phyloP scores from a whole-genome alignment of 2,113 vertebrate genomes.

The Passer montanus region DNA sequence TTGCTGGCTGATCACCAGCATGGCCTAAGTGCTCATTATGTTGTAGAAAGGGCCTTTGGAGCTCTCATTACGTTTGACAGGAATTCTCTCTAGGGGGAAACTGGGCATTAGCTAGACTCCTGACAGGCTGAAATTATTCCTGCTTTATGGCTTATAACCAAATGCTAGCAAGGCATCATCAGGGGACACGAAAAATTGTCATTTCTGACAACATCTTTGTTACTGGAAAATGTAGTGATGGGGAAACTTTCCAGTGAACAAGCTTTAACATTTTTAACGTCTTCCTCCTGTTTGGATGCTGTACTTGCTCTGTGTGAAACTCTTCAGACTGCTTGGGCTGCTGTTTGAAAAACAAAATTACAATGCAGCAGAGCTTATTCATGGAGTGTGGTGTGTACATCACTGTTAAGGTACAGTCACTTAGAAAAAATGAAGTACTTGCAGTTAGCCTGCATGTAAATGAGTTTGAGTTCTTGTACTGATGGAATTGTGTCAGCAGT shows the following conservation, averaged over 20 bases:
- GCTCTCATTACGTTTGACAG: constrained; percentile 87
- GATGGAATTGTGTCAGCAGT: constrained; percentile 24
- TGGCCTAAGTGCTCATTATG: constrained; percentile 88
- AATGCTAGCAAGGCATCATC: constrained; percentile 83
- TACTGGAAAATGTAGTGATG: constrained; percentile 71
- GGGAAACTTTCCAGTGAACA: constrained; percentile 64
- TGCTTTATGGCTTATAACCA: constrained; percentile 87
- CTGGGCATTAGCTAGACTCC: constrained; percentile 84
- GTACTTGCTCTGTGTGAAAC: not conserved
- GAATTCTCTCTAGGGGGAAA: constrained; percentile 85
- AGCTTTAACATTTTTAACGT: constrained; percentile 57
- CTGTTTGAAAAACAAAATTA: not conserved
- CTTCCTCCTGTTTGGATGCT: constrained; percentile 30
- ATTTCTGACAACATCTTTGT: constrained; percentile 87
- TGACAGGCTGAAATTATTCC: constrained; percentile 87
- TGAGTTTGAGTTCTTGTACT: not conserved
- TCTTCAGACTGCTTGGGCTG: not conserved
- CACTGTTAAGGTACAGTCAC: constrained; percentile 4
- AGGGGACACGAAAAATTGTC: constrained; percentile 82
- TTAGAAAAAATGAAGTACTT: constrained; percentile 32
- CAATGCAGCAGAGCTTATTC: not conserved
- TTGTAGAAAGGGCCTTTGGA: constrained; percentile 85
- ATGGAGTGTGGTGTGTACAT: not conserved
- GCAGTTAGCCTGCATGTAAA: not conserved
- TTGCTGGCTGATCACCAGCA: constrained; percentile 84